Evolutionary conservation across 2,797 vertebrate species (phyloP), one percentile per base, ranked within the genome.

Genomic region (Anguilla obscura): DNA sequence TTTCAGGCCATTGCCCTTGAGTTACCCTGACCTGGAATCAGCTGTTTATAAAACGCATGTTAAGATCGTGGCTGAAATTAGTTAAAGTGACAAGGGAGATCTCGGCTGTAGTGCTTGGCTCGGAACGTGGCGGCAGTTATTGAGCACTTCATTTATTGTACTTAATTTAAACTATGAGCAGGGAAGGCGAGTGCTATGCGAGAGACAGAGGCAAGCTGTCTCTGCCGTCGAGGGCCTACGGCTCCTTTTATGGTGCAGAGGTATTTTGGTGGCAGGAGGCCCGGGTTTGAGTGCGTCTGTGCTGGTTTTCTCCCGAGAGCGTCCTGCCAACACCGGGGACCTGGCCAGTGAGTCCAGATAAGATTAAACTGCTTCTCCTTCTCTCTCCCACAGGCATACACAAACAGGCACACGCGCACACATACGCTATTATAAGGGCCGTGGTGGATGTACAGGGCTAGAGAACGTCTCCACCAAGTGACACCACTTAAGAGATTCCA

Each of bases 291-390:
- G 83, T 87, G 86, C 36, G 45, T 86, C 63, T 86, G 45, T 87
- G 58, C 85, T 56, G 63, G 86, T 80, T 89, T 83, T 90, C 88
- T 89, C 87, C 40, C 84, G 24, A 50, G 56, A 92, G 92, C 87
- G 91, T 85, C 84, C 92, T 93, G 93, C 96, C 95, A 95, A 92
- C 89, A 84, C 94, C 91, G 91, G 90, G 91, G 90, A 93, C 92
- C 93, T 90, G 91, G 91, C 91, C 95, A 93, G 94, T 94, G 92
- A 93, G 93, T 30, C 80, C 74, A 96, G 96, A 98, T 98, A 97
- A 97, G 95, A 97, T 96, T 96, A 93, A 93, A 94, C 90, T 50
- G 50, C 90, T 91, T 88, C 93, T 87, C 90, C 89, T 89, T 88
- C 92, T 90, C 92, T 89, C 87, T 87, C 74, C 12, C 56, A 7